phyloP scores from a whole-genome alignment of 2,888 invertebrate genomes.

The Epicampocera succincta region DNA sequence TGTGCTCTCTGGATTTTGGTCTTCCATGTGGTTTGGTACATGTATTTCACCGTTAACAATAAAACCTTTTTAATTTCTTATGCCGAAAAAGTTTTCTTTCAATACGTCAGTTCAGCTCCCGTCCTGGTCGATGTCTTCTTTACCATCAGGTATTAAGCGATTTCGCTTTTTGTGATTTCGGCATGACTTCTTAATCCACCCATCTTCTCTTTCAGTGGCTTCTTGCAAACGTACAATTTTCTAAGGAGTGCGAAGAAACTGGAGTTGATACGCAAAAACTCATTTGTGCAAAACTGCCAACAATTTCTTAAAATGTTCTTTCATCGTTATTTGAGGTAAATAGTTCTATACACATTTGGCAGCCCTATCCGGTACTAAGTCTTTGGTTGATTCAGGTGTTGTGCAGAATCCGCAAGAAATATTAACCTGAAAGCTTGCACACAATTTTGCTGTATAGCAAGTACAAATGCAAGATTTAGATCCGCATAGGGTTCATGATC shows the following conservation, averaged over 20 bases:
- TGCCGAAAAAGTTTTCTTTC: conserved; percentile 79
- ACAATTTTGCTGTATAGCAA: too few relatives aligned
- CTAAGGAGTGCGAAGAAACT: conserved; percentile 77
- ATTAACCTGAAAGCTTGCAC: too few relatives aligned
- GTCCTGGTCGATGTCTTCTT: conserved; percentile 81
- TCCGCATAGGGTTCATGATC: too few relatives aligned
- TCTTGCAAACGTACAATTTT: conserved; percentile 80
- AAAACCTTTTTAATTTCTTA: conserved; percentile 79
- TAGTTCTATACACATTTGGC: neutral
- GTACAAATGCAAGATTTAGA: too few relatives aligned
- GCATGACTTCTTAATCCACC: neutral
- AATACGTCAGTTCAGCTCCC: conserved; percentile 81
- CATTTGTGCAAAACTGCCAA: conserved; percentile 74
- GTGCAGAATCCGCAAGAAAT: too few relatives aligned
- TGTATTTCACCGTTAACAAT: conserved; percentile 81
- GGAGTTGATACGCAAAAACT: conserved; percentile 75
- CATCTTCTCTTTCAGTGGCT: conserved; percentile 75
- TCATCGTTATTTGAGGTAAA: conserved; percentile 79
- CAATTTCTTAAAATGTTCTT: conserved; percentile 78
- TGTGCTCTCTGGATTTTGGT: conserved; percentile 81
- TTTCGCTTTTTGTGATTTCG: neutral
- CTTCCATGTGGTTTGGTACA: conserved; percentile 81
- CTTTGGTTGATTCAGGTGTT: too few relatives aligned
- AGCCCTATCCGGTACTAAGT: too few relatives aligned
- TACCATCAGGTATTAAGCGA: conserved; percentile 78